Percentiles rank a stretch among this genome's conserved stretches.
phyloP scores from a whole-genome alignment of 2,797 vertebrate genomes.

The Alcedo quadribrachys region DNA sequence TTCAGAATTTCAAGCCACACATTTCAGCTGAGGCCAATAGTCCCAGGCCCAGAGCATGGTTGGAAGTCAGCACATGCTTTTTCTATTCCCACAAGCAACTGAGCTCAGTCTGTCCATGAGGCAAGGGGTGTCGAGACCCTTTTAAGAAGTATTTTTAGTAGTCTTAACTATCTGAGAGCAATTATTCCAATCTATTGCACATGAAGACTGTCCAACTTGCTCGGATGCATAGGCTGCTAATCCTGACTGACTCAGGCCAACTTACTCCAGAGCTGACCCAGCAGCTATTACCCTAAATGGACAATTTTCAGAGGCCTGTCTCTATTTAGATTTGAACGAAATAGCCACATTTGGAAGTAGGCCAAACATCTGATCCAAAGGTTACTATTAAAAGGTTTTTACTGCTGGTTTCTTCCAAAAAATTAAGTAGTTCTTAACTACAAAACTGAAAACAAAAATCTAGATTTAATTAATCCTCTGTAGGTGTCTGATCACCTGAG shows the following conservation, averaged over 20 bases:
- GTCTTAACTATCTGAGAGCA: background rate
- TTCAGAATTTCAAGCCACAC: background rate
- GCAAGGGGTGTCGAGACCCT: background rate
- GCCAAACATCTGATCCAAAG: background rate
- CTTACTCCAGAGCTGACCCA: background rate
- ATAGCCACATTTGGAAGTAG: background rate
- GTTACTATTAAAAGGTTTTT: background rate
- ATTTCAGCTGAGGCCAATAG: background rate
- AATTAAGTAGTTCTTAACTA: background rate
- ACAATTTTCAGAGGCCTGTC: background rate
- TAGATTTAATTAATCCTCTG: background rate
- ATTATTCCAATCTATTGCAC: background rate
- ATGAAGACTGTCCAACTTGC: background rate
- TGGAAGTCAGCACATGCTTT: background rate
- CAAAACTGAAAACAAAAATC: background rate
- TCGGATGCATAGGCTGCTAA: background rate
- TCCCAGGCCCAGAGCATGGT: background rate
- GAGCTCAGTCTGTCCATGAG: background rate
- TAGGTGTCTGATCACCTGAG: background rate
- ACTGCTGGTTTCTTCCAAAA: background rate
- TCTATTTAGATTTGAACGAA: background rate
- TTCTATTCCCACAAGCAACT: background rate
- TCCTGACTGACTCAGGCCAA: background rate
- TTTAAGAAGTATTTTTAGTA: background rate
- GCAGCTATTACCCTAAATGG: background rate